phyloP scores from a whole-genome alignment of 2,113 vertebrate genomes.

The Craseonycteris thonglongyai region DNA sequence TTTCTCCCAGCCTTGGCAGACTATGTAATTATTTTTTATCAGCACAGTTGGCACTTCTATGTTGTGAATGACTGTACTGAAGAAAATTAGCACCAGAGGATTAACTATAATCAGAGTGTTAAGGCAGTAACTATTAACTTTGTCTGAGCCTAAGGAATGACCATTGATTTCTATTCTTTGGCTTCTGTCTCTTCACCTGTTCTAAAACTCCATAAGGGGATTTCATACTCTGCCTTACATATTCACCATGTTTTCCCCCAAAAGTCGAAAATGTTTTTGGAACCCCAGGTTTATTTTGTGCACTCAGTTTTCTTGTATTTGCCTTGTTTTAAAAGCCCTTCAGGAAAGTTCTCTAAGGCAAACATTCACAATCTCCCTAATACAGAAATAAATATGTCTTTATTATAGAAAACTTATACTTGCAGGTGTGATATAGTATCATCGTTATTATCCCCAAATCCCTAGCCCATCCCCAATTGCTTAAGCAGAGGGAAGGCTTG shows the following conservation, averaged over 20 bases:
- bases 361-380: conserved; percentile 29
- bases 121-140: conserved; percentile 37
- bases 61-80: conserved; percentile 67
- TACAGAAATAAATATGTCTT: conserved; percentile 46
- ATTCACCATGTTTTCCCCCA: conserved; percentile 44
- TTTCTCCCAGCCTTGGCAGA: conserved; percentile 17
- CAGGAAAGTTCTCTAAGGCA: conserved; percentile 45
- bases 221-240: conserved; percentile 54
- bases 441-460: conserved; percentile 7
- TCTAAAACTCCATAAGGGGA: background rate
- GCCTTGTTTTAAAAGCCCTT: conserved; percentile 48
- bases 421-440: conserved; percentile 13
- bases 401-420: conserved; percentile 38
- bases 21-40: conserved; percentile 69
- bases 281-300: conserved; percentile 58
- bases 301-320: conserved; percentile 51
- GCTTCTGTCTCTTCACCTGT: conserved; percentile 44
- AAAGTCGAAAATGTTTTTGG: conserved; percentile 63
- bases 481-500: conserved; percentile 48
- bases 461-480: background rate
- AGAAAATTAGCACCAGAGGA: conserved; percentile 37
- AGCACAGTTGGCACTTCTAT: conserved; percentile 64
- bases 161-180: conserved; percentile 62
- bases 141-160: conserved; percentile 57
- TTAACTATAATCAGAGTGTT: conserved; percentile 58